Base-by-base conservation (phyloP, 2,888 invertebrate species). In the Apotomis betuletana region DNA sequence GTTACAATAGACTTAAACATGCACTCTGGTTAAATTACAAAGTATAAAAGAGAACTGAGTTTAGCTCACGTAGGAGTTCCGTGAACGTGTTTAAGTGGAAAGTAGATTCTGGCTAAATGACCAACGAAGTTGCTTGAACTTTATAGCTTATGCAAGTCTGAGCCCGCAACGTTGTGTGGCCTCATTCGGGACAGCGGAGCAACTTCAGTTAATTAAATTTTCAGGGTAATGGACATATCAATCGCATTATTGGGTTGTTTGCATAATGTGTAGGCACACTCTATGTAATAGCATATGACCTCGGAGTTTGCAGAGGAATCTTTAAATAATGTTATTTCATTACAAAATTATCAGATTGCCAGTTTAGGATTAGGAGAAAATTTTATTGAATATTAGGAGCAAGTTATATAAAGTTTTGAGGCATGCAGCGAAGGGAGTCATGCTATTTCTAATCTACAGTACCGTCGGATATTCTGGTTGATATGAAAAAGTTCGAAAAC, bases 71-170 rank as follows among this genome's bases (percentile, higher is more conserved):
- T 83, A 76, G 77, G 76, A 74, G 70, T 73, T 76, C 75, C 67
- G 74, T 64, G 78, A 79, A 85, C 85, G 84, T 85, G 86, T 85
- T 85, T 77, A 82, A 88, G 86, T 83, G 80, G 79, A 74, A 44
- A 71, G 75, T 75, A 75, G 71, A 77, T 76, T 74, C 77, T 76
- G 81, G 80, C 76, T 82, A 85, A 86, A 85, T 86, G 83, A 85
- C 86, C 83, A 82, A 81, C 78, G 80, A 87, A 85, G 81, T 85
- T 82, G 79, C 81, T 83, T 77, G 75, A 82, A 81, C 80, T 82
- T 83, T 82, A 81, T 81, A 80, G 84, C 83, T 86, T 86, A 84
- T 81, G 83, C 86, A 87, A 87, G 81, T 77, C 69, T 77, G 78
- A 80, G 79, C 76, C 76, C 76, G 77, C 74, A 78, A 76, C 74